These are phyloP conservation scores for Zapornia atra DNA, from an alignment of 2,113 vertebrate genomes.

Conservation along the genomic window DNA sequence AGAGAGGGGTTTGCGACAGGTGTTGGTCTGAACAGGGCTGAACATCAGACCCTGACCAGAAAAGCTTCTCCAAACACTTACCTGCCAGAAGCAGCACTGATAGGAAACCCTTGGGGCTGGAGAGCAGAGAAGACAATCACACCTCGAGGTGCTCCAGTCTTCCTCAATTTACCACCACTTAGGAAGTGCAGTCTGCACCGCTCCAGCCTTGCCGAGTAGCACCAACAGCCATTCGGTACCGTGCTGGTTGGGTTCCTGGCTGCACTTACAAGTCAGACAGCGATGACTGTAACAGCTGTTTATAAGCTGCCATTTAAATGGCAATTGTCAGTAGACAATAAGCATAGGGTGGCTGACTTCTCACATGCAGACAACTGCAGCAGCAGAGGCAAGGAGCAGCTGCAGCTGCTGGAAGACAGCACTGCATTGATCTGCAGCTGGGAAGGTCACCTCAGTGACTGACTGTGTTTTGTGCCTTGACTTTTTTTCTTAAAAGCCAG, in stretches of 20 bases:
- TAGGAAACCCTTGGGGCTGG: not conserved
- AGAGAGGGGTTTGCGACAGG: not conserved
- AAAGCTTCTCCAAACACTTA: not conserved
- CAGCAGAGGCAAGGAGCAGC: not conserved
- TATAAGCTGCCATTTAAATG: slow-evolving; percentile 38
- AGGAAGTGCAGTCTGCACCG: not conserved
- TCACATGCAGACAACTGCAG: not conserved
- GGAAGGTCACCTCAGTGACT: not conserved
- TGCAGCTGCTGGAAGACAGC: not conserved
- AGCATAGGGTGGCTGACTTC: not conserved
- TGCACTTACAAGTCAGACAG: not conserved
- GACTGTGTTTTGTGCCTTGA: not conserved
- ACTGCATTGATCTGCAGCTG: not conserved
- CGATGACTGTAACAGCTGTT: not conserved
- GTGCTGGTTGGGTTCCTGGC: not conserved
- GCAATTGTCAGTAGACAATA: not conserved
- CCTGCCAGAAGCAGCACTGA: not conserved
- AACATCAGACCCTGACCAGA: not conserved
- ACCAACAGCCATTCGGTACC: not conserved
- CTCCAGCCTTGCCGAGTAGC: not conserved
- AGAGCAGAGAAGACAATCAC: not conserved
- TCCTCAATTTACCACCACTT: rapidly evolving
- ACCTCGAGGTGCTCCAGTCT: not conserved
- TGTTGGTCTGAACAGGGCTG: not conserved
- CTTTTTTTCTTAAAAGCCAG: not conserved